Base-by-base conservation (phyloP, 2,888 invertebrate genomes). In the Neelides folsomi region DNA sequence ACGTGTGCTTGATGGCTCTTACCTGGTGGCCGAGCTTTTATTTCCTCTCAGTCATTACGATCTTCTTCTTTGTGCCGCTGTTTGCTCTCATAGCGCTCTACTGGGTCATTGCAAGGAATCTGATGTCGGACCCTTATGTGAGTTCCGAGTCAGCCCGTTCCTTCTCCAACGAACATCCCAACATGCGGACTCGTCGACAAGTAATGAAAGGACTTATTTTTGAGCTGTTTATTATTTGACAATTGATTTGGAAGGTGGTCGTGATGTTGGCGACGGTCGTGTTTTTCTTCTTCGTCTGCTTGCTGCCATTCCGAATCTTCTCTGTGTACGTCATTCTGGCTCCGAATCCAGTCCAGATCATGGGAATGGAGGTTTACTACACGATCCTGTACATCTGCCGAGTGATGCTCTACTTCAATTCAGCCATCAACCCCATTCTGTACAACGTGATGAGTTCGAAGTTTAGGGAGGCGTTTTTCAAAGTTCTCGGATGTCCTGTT, bases 401-500 rank as follows among this genome's bases (percentile, higher is more conserved):
- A 62, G 81, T 88, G 50, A 85, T 90, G 83, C 73, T 87, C 61
- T 88, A 89, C 72, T 77, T 89, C 49, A 90, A 92, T 71, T 89
- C 89, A 45, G 89, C 89, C 10, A 80, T 89, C 51, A 92, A 92
- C 74, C 90, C 90, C 10, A 85, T 90, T 66, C 73, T 92, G 48
- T 92, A 92, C 72, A 90, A 89, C 70, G 77, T 90, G 51, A 87
- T 90, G 82, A 88, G 88, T 53, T 85, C 88, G 1, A 90, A 89
- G 69, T 92, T 92, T 72, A 78, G 90, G 8, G 81, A 81, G 47
- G 86, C 86, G 4, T 86, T 87, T 64, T 75, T 82, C 49, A 79
- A 78, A 65, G 71, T 85, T 4, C 67, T 72, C 19, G 67, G 64
- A 48, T 35, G 65, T 59, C 49, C 60, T 18, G 60, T 49, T 57